Evolutionary conservation across 2,797 vertebrate species (phyloP).

Genomic region (Hemitrygon akajei): DNA sequence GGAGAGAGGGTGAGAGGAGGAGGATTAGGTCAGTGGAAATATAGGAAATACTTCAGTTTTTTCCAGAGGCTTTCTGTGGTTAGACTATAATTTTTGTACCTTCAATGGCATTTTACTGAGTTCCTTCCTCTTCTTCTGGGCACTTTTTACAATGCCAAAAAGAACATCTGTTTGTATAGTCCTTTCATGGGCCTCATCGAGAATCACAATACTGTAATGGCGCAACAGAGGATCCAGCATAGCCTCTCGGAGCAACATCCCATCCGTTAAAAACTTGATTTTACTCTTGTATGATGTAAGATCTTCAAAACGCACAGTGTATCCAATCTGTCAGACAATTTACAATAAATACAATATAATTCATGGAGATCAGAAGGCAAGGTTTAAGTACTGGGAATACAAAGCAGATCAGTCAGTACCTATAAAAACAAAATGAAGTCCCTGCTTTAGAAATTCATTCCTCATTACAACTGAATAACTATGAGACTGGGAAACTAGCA

Average conservation of each 20-base stretch:
- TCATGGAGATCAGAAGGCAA: background rate
- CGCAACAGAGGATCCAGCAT: constrained; percentile 79
- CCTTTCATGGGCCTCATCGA: constrained; percentile 93
- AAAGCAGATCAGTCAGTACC: background rate
- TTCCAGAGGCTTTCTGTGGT: background rate
- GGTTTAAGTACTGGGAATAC: background rate
- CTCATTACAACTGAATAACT: background rate
- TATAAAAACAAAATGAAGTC: background rate
- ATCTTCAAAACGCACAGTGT: constrained; percentile 90
- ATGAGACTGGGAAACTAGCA: background rate
- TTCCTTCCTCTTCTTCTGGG: constrained; percentile 75
- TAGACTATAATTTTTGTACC: constrained; percentile 50
- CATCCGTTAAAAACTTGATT: constrained; percentile 89
- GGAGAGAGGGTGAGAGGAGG: background rate
- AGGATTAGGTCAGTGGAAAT: background rate
- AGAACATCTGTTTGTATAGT: constrained; percentile 90
- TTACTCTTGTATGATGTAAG: constrained; percentile 77
- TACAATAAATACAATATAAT: background rate
- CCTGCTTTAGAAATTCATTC: background rate
- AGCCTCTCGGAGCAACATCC: constrained; percentile 90
- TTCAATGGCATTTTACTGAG: constrained; percentile 74
- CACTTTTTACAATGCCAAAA: constrained; percentile 84
- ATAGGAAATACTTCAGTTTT: background rate
- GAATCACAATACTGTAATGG: constrained; percentile 77
- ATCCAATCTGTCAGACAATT: constrained; percentile 70